These are phyloP conservation scores for Oreortyx pictus DNA, from an alignment of 2,797 vertebrate genomes.

Conservation along the genomic window DNA sequence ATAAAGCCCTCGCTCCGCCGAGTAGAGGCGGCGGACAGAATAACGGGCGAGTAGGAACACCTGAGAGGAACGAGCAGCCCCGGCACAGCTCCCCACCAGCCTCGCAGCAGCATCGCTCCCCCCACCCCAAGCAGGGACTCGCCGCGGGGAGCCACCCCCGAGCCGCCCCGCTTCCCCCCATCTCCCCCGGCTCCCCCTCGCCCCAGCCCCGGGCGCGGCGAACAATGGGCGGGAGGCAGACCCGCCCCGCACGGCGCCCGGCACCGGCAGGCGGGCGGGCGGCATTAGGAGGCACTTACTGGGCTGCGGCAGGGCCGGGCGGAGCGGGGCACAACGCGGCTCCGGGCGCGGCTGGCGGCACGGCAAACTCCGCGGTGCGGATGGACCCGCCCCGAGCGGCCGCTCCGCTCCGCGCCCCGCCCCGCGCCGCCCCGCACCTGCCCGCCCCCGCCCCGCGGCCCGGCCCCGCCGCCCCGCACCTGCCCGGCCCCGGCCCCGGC, in stretches of 20 bases:
- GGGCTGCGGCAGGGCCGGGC: background rate
- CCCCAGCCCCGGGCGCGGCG: too few relatives aligned
- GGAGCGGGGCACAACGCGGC: background rate
- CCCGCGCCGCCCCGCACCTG: background rate
- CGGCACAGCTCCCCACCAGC: background rate
- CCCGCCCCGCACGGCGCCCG: too few relatives aligned
- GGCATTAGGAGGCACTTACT: too few relatives aligned
- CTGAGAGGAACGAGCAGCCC: slow-evolving; percentile 1
- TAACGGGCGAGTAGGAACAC: slow-evolving; percentile 47
- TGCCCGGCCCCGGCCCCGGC: background rate
- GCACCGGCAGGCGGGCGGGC: too few relatives aligned
- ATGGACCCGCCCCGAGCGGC: background rate
- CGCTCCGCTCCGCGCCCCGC: background rate
- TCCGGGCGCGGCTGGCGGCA: slow-evolving; percentile 60
- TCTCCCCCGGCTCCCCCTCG: too few relatives aligned
- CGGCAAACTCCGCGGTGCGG: background rate
- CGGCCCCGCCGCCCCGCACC: background rate
- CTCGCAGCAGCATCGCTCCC: too few relatives aligned
- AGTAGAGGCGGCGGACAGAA: background rate
- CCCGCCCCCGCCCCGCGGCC: too few relatives aligned
- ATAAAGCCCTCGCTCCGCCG: background rate
- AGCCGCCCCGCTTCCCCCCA: too few relatives aligned
- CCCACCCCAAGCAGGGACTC: too few relatives aligned
- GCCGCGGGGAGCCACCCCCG: too few relatives aligned
- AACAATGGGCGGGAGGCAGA: too few relatives aligned